Evolutionary conservation across 2,888 invertebrate species (phyloP), one percentile per base, ranked within the genome.

Genomic region (Melanotus villosus): DNA sequence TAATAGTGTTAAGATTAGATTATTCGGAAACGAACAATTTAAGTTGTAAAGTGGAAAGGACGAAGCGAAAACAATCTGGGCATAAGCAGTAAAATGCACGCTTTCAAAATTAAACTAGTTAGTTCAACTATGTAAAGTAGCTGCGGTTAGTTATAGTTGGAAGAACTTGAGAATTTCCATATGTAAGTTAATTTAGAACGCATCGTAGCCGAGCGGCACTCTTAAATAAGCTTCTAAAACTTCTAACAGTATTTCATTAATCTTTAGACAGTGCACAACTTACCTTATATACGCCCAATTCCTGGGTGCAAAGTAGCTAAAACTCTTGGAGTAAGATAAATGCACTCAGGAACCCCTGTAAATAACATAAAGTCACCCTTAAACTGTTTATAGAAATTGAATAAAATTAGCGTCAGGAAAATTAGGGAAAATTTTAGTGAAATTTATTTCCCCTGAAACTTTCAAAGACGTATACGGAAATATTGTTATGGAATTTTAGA

Each of bases 171-270:
- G 57, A 65, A 69, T 69, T 69, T 65, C 65, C 65, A 69, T 69
- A 69, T 65, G 65, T 56, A 69, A 69, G 60, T 69, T 65, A 69
- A 65, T 68, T 68, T 63, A 68, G 57, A 68, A 68, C 56, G 69
- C 65, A 69, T 69, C 36, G 47, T 26, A 58, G 69, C 43, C 47
- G 32, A 23, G 19, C 45, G 63, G 34, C 47, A 68, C 54, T 69
- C 69, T 69, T 69, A 65, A 69, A 69, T 65, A 60, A 65, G 65
- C 69, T 59, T 65, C 69, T 45, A 56, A n/a, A 69, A 65, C 56
- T 69, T 65, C 57, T 45, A 65, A 60, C 54, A 65, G 56, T 65
- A 60, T 65, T 65, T 60, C 65, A 65, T 69, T 69, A 69, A 50
- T 65, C 60, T 69, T 69, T 56, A 36, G 47, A 36, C 47, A 56